Conservation (phyloP, 2,888 invertebrate genomes). For the Drosophila macrospina region DNA sequence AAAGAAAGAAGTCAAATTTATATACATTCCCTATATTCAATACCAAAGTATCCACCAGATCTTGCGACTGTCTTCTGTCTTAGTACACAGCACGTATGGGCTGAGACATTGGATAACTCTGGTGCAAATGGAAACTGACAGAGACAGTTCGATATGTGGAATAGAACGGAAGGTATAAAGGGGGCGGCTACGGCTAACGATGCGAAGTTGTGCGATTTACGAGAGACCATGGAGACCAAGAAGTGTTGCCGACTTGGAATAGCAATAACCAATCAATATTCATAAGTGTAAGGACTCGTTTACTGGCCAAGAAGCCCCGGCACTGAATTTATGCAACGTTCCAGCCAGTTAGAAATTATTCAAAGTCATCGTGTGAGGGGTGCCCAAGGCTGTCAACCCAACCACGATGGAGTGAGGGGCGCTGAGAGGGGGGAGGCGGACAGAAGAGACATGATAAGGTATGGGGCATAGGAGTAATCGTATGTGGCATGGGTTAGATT, state of each 20-base stretch:
- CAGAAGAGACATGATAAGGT: neutral
- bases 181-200: conserved; percentile 51
- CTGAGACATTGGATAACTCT: conserved; percentile 25
- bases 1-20: no score
- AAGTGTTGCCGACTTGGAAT: conserved; percentile 26
- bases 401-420: conserved; percentile 2
- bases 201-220: conserved; percentile 56
- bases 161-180: conserved; percentile 3
- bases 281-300: conserved; percentile 68
- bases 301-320: conserved; percentile 30
- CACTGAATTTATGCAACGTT: conserved; percentile 60
- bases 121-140: conserved; percentile 61
- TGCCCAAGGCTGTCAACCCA: conserved; percentile 46
- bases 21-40: no score
- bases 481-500: conserved; percentile 26
- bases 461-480: neutral
- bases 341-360: conserved; percentile 71
- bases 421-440: neutral
- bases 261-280: conserved; percentile 75
- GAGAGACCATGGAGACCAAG: conserved; percentile 9
- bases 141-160: conserved; percentile 13
- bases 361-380: conserved; percentile 72
- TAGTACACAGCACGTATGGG: neutral
- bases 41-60: no score
- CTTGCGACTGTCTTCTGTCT: neutral